Conservation (phyloP, 2,888 invertebrate species). For the Petrolisthes cinctipes region DNA sequence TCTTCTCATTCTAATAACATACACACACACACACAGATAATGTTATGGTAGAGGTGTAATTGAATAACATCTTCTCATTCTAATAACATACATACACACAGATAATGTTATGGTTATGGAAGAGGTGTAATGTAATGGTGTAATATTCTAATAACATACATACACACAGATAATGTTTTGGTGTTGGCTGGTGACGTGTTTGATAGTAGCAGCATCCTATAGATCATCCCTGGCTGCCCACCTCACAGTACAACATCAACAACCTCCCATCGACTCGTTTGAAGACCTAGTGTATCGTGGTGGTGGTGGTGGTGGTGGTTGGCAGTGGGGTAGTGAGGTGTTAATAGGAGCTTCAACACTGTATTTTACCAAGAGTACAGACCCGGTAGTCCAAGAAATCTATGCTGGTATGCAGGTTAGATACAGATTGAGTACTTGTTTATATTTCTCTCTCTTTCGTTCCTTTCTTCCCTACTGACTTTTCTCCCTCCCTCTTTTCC, state of each 20-base stretch:
- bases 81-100: too few relatives aligned
- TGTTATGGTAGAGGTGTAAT: too few relatives aligned
- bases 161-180: conserved; percentile 37
- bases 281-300: conserved; percentile 53
- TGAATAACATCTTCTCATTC: too few relatives aligned
- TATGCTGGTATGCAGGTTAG: conserved; percentile 27
- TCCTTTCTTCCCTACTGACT: background rate
- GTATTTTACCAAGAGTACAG: conserved; percentile 31
- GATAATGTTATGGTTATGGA: too few relatives aligned
- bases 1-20: too few relatives aligned
- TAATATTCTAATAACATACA: too few relatives aligned
- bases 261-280: conserved; percentile 65
- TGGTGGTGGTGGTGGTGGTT: conserved; percentile 15
- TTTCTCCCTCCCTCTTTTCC: background rate
- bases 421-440: too few relatives aligned
- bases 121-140: too few relatives aligned
- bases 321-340: conserved; percentile 38
- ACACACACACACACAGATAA: too few relatives aligned
- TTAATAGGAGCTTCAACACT: conserved; percentile 1
- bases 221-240: conserved; percentile 63
- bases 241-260: conserved; percentile 66
- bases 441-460: background rate
- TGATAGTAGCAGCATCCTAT: conserved; percentile 48
- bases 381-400: conserved; percentile 2
- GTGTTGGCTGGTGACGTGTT: conserved; percentile 49